phyloP scores from a whole-genome alignment of 2,888 invertebrate genomes.

The Micropterix aruncella region DNA sequence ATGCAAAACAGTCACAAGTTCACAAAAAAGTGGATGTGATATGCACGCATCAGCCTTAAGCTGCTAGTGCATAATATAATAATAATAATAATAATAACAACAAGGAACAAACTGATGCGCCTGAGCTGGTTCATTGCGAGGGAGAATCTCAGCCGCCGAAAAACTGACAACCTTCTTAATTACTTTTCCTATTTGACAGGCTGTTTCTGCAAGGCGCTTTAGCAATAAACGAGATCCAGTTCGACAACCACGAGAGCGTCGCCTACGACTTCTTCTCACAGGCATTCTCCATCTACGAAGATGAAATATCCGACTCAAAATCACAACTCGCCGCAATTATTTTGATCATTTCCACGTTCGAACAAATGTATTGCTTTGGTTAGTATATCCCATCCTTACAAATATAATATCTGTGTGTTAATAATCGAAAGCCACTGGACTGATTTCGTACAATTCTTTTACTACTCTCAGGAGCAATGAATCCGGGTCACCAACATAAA shows the following conservation, averaged over 20 bases:
- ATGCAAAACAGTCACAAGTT: too few relatives aligned
- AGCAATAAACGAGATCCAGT: slow-evolving; percentile 81
- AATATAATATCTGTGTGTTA: too few relatives aligned
- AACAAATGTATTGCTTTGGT: slow-evolving; percentile 87
- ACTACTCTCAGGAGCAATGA: too few relatives aligned
- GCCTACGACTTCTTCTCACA: slow-evolving; percentile 96
- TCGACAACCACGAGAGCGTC: slow-evolving; percentile 91
- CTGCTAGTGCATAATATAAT: too few relatives aligned
- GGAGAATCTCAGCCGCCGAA: not conserved
- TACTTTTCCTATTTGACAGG: slow-evolving; percentile 16
- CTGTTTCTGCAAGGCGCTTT: slow-evolving; percentile 93
- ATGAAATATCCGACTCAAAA: slow-evolving; percentile 95
- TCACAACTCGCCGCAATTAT: slow-evolving; percentile 94
- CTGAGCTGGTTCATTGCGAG: too few relatives aligned
- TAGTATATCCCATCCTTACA: slow-evolving; percentile 15
- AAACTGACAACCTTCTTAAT: not conserved
- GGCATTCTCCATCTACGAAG: slow-evolving; percentile 95
- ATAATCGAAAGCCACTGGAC: too few relatives aligned
- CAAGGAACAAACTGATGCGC: too few relatives aligned
- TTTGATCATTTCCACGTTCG: slow-evolving; percentile 88
- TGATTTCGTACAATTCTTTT: too few relatives aligned
- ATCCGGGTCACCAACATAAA: too few relatives aligned
- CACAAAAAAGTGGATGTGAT: too few relatives aligned
- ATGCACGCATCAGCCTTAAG: too few relatives aligned
- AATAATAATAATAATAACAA: not conserved